Conservation (phyloP, 2,888 invertebrate genomes). For the Schizotus pectinicornis region DNA sequence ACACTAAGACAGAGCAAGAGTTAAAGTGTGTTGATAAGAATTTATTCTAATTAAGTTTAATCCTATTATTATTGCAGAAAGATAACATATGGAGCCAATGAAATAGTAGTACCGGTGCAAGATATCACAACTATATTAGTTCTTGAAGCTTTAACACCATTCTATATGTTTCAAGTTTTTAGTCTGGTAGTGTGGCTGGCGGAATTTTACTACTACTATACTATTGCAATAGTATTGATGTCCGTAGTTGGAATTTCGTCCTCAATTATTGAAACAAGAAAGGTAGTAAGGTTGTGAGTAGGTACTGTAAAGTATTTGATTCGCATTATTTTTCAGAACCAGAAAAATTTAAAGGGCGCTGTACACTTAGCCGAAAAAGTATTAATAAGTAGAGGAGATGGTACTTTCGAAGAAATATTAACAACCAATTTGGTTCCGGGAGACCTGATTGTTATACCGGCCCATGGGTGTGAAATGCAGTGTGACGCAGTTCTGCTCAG, state of each 20-base stretch:
- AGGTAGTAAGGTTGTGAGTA: too few relatives aligned
- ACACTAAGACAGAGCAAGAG: conserved; percentile 65
- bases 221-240: conserved; percentile 83
- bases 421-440: conserved; percentile 86
- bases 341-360: conserved; percentile 84
- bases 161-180: conserved; percentile 94
- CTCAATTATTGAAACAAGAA: conserved; percentile 83
- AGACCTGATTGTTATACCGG: conserved; percentile 84
- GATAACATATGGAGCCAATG: conserved; percentile 81
- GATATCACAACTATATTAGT: conserved; percentile 74
- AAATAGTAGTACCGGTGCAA: conserved; percentile 82
- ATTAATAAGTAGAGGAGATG: conserved; percentile 64
- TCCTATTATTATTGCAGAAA: too few relatives aligned
- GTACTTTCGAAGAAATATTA: conserved; percentile 64
- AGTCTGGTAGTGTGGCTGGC: conserved; percentile 87
- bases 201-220: conserved; percentile 89
- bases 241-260: conserved; percentile 82
- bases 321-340: conserved; percentile 75
- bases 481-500: conserved; percentile 88
- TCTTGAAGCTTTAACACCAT: conserved; percentile 90
- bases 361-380: conserved; percentile 76
- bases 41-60: too few relatives aligned
- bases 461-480: conserved; percentile 84
- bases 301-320: too few relatives aligned
- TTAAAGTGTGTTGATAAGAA: too few relatives aligned